Conservation (phyloP, 2,888 invertebrate species). For the Eulithis prunata region DNA sequence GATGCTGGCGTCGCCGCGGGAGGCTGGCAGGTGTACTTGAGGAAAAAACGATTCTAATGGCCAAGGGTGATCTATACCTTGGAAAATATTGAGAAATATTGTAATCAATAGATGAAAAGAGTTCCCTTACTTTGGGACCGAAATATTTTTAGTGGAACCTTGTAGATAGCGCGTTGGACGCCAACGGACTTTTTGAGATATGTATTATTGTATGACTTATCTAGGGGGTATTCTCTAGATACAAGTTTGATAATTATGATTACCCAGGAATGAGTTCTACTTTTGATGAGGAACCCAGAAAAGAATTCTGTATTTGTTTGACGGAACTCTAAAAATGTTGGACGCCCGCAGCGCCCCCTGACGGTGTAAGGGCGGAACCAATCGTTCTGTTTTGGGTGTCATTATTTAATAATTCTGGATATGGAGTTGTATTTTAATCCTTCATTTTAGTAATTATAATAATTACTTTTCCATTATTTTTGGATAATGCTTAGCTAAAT, state of each 20-base stretch:
- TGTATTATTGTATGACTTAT: too few species aligned
- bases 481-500: background rate
- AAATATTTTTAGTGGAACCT: too few species aligned
- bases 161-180: too few species aligned
- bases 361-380: conserved; percentile 58
- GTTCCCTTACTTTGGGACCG: background rate
- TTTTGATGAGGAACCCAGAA: too few species aligned
- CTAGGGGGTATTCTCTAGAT: too few species aligned
- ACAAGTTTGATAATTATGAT: too few species aligned
- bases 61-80: conserved; percentile 41
- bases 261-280: too few species aligned
- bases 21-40: conserved; percentile 71
- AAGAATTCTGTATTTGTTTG: background rate
- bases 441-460: conserved; percentile 10
- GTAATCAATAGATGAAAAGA: background rate
- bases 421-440: conserved; percentile 23
- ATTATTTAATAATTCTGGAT: conserved; percentile 40
- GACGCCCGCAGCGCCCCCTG: conserved; percentile 54
- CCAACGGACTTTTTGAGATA: too few species aligned
- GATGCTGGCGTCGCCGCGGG: conserved; percentile 65
- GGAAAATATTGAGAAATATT: conserved; percentile 34
- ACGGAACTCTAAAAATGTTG: conserved; percentile 45
- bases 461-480: background rate
- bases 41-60: conserved; percentile 47
- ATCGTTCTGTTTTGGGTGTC: conserved; percentile 55